Conservation (phyloP, 2,797 vertebrate genomes). For the Onychomys torridus region DNA sequence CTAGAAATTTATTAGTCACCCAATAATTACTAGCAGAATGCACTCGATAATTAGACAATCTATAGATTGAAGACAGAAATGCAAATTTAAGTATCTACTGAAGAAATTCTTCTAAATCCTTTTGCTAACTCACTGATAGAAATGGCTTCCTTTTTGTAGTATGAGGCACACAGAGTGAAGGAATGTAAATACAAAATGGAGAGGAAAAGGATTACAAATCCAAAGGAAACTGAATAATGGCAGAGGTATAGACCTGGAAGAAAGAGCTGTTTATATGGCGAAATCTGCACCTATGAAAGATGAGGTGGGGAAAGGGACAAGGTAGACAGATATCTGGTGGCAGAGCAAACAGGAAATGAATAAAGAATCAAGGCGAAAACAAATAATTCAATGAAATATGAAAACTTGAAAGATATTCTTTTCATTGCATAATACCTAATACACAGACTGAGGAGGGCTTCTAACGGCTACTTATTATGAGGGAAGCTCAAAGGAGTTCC, state of each 20-base stretch:
- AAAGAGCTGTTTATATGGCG: not conserved
- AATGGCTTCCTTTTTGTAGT: not conserved
- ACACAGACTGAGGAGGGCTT: not conserved
- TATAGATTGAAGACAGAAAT: slow-evolving; percentile 16
- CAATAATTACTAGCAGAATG: not conserved
- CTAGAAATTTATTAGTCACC: not conserved
- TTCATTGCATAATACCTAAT: not conserved
- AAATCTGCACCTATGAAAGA: not conserved
- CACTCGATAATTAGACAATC: not conserved
- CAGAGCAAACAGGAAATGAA: not conserved
- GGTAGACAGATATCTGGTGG: not conserved
- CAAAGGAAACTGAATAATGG: slow-evolving; percentile 1
- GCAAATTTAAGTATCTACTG: not conserved
- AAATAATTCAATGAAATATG: slow-evolving; percentile 35
- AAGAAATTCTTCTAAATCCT: not conserved
- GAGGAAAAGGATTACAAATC: not conserved
- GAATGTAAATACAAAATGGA: not conserved
- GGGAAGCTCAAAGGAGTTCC: not conserved
- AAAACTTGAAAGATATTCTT: slow-evolving; percentile 23
- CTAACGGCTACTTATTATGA: not conserved
- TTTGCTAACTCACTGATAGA: not conserved
- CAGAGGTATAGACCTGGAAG: not conserved
- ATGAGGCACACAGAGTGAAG: not conserved
- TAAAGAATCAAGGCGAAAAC: slow-evolving; percentile 4
- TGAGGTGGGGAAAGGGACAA: not conserved